Evolutionary conservation across 1,140 invertebrate species (phyloP).

Genomic region (Andrena cerasifolii): DNA sequence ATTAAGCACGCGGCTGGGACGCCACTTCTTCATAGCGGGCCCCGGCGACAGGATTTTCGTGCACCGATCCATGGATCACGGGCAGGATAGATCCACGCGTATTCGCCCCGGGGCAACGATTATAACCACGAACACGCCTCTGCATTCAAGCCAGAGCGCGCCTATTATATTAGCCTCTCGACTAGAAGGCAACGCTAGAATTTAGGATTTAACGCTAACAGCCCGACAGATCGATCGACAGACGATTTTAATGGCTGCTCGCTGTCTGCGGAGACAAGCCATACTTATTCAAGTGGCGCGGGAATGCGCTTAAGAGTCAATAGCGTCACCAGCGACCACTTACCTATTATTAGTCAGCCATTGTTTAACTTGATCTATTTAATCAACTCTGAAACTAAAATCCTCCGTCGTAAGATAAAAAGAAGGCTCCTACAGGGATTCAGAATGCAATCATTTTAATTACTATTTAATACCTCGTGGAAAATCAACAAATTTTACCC

Average conservation of each 20-base stretch:
- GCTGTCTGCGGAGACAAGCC: slow-evolving; percentile 59
- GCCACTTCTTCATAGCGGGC: not conserved
- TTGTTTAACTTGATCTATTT: too few relatives aligned
- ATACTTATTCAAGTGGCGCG: slow-evolving; percentile 45
- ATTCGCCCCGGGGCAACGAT: slow-evolving; percentile 61
- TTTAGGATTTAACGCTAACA: slow-evolving; percentile 73
- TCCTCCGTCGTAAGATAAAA: too few relatives aligned
- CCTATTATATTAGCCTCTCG: slow-evolving; percentile 67
- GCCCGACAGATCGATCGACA: slow-evolving; percentile 69
- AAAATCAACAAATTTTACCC: too few relatives aligned
- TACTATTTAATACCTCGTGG: too few relatives aligned
- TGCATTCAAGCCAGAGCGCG: slow-evolving; percentile 52
- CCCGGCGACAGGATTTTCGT: not conserved
- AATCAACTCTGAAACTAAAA: too few relatives aligned
- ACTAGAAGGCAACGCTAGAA: slow-evolving; percentile 63
- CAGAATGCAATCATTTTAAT: too few relatives aligned
- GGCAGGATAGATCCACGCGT: slow-evolving; percentile 15
- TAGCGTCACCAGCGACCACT: slow-evolving; percentile 21
- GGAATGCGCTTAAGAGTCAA: not conserved
- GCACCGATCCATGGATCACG: not conserved
- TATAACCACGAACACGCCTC: slow-evolving; percentile 64
- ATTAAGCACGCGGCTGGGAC: not conserved
- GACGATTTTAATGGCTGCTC: slow-evolving; percentile 67
- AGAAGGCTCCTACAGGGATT: too few relatives aligned
- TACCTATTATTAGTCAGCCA: not conserved